A percentile compares a stretch with the other conserved stretches of the same genome.
Evolutionary conservation across 2,888 invertebrate genomes (phyloP).

Genomic region (Cephus rjabovi): DNA sequence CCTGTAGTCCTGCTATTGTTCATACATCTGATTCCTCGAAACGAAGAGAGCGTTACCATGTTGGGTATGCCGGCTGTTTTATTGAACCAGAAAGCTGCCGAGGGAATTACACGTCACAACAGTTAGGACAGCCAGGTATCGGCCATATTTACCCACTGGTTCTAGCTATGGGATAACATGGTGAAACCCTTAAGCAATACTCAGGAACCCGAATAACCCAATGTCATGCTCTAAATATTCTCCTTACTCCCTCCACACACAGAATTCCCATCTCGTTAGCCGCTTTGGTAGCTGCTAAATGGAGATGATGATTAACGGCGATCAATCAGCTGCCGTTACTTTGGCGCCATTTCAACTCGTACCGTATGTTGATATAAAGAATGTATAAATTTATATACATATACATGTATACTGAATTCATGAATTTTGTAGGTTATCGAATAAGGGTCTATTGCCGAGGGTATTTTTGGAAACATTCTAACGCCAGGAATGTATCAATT

Average conservation of each 20-base stretch:
- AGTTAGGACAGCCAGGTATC: background rate
- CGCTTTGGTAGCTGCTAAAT: background rate
- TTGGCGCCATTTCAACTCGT: background rate
- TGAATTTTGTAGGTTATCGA: background rate
- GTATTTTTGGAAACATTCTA: background rate
- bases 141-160: background rate
- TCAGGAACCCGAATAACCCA: background rate
- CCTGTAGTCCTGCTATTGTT: background rate
- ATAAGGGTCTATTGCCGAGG: background rate
- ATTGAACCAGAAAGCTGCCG: background rate
- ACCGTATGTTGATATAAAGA: background rate
- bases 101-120: background rate
- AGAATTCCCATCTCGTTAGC: background rate
- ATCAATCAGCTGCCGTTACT: background rate
- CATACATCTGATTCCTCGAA: background rate
- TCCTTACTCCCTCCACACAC: background rate
- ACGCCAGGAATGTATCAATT: background rate
- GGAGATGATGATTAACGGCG: background rate
- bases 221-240: background rate
- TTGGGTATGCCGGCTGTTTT: background rate
- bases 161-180: background rate
- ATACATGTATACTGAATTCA: background rate
- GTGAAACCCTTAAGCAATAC: background rate
- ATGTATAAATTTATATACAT: background rate
- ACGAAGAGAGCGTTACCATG: background rate